Evolutionary conservation across 2,888 invertebrate species (phyloP).

Genomic region (Disparrhopalites patrizii): DNA sequence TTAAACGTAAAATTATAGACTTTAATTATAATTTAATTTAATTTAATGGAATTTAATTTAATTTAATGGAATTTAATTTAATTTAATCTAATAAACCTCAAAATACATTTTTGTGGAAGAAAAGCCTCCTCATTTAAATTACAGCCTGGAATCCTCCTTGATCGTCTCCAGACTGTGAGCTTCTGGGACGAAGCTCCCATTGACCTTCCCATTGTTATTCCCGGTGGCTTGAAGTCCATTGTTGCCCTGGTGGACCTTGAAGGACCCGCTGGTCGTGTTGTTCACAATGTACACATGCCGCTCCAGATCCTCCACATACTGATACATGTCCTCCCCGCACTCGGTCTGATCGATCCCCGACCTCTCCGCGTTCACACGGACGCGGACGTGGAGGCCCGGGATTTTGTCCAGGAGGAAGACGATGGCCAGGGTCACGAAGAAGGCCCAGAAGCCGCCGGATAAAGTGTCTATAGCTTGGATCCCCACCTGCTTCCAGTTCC

Average conservation of each 20-base stretch:
- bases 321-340: constrained; percentile 40
- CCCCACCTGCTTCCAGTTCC: constrained; percentile 42
- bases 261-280: neutral
- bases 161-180: too few relatives aligned
- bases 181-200: neutral
- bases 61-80: too few relatives aligned
- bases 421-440: constrained; percentile 38
- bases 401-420: constrained; percentile 42
- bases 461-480: constrained; percentile 36
- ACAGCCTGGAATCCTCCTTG: too few relatives aligned
- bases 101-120: too few relatives aligned
- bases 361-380: constrained; percentile 35
- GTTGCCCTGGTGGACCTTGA: neutral
- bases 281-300: neutral
- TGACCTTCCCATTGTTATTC: neutral
- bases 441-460: constrained; percentile 39
- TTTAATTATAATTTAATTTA: too few relatives aligned
- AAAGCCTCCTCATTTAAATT: too few relatives aligned
- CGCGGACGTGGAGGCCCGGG: constrained; percentile 42
- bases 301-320: constrained; percentile 12
- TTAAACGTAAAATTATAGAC: too few relatives aligned
- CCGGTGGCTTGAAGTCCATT: neutral
- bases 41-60: too few relatives aligned
- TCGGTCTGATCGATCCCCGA: constrained; percentile 40
- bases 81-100: too few relatives aligned